These are phyloP conservation scores for Gasterosteus aculeatus DNA, from an alignment of 2,113 vertebrate species.

Conservation along the genomic window DNA sequence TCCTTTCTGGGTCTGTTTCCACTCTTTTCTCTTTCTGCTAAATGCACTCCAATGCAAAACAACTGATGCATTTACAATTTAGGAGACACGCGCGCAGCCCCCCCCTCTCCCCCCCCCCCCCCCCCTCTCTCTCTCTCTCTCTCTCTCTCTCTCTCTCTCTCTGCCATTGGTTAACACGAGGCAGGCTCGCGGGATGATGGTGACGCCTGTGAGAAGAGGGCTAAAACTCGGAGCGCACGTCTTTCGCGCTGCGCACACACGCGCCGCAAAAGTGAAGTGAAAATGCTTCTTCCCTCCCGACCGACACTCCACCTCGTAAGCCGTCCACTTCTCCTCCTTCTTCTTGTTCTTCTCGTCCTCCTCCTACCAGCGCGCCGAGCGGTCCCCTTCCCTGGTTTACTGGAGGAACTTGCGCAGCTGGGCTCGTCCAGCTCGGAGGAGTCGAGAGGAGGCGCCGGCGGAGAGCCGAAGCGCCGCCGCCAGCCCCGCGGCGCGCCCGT, in stretches of 20 bases:
- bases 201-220: conserved; percentile 38
- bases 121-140: not conserved
- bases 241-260: conserved; percentile 47
- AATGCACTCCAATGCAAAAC: too few species aligned
- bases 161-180: conserved; percentile 57
- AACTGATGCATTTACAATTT: not conserved
- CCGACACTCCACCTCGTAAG: conserved; percentile 26
- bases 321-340: conserved; percentile 17
- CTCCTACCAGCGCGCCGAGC: conserved; percentile 5
- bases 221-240: conserved; percentile 54
- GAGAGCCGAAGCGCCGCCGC: conserved; percentile 34
- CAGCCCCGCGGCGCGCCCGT: conserved; percentile 25
- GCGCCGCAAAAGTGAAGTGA: conserved; percentile 62
- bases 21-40: not conserved
- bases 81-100: not conserved
- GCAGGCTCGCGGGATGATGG: conserved; percentile 52
- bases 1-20: not conserved
- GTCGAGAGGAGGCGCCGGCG: conserved; percentile 30
- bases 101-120: not conserved
- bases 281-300: conserved; percentile 59
- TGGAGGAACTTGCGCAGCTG: conserved; percentile 33
- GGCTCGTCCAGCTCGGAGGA: conserved; percentile 35
- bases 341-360: not conserved
- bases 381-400: conserved; percentile 29
- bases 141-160: conserved; percentile 22